Conservation (phyloP, 2,113 vertebrate species). For the Hyperopisus bebe region DNA sequence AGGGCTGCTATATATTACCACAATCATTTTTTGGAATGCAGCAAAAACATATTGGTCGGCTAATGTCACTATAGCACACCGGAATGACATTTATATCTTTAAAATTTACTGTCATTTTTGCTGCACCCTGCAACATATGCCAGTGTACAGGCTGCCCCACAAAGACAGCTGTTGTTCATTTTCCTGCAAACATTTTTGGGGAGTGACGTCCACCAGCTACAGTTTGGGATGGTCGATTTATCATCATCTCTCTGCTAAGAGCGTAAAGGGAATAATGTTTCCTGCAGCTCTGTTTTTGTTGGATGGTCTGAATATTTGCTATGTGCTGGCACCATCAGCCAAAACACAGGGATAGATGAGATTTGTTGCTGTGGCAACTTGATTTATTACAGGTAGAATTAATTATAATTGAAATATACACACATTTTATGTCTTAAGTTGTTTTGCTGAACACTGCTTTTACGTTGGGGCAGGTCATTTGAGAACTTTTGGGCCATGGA, state of each 20-base stretch:
- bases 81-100: neutral
- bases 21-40: neutral
- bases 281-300: neutral
- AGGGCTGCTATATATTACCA: neutral
- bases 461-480: neutral
- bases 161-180: conserved; percentile 35
- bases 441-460: neutral
- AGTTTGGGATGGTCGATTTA: conserved; percentile 23
- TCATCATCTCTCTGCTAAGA: conserved; percentile 8
- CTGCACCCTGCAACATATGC: conserved; percentile 15
- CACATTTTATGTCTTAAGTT: neutral
- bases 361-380: neutral
- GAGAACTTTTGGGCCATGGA: neutral
- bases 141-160: conserved; percentile 19
- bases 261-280: neutral
- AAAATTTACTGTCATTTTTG: neutral
- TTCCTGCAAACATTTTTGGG: conserved; percentile 30
- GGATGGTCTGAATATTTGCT: neutral
- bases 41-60: neutral
- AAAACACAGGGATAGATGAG: neutral
- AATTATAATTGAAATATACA: neutral
- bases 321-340: too few species aligned
- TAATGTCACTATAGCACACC: neutral
- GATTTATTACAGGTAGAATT: neutral
- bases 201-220: conserved; percentile 11